Conservation (phyloP, 2,113 vertebrate genomes). For the Hydropotes inermis region DNA sequence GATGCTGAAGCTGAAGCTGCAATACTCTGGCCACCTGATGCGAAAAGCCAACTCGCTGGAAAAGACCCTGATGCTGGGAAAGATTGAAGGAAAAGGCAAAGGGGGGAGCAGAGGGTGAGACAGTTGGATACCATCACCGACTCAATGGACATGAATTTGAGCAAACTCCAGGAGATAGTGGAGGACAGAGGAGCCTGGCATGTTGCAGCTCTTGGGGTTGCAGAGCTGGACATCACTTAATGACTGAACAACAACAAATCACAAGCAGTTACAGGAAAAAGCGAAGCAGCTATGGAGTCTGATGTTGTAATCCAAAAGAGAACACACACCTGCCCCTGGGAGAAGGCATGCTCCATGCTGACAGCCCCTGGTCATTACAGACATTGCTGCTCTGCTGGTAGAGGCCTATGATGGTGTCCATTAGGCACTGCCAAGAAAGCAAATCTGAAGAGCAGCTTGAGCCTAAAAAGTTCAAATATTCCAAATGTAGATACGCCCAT, state of each 20-base stretch:
- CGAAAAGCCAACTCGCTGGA: not conserved
- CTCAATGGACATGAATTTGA: not conserved
- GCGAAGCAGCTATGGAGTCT: not conserved
- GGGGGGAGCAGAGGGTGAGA: not conserved
- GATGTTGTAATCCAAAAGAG: not conserved
- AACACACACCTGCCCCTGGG: not conserved
- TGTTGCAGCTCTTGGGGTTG: not conserved
- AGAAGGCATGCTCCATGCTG: not conserved
- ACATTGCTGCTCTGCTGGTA: not conserved
- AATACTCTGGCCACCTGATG: not conserved
- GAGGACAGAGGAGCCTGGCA: not conserved
- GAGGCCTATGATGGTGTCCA: not conserved
- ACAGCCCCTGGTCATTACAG: not conserved
- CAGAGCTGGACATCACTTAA: not conserved
- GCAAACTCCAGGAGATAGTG: not conserved
- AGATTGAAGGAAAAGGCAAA: not conserved
- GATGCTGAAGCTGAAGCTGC: not conserved
- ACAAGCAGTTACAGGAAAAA: not conserved
- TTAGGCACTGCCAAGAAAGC: not conserved
- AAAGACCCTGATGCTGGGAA: not conserved
- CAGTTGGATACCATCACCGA: not conserved
- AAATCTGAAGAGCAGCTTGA: not conserved
- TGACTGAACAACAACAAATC: not conserved
- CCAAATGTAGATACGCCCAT: not conserved
- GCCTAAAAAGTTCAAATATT: not conserved